These are phyloP conservation scores for Drosophila niveifrons DNA, from an alignment of 2,888 invertebrate genomes.

Conservation along the genomic window DNA sequence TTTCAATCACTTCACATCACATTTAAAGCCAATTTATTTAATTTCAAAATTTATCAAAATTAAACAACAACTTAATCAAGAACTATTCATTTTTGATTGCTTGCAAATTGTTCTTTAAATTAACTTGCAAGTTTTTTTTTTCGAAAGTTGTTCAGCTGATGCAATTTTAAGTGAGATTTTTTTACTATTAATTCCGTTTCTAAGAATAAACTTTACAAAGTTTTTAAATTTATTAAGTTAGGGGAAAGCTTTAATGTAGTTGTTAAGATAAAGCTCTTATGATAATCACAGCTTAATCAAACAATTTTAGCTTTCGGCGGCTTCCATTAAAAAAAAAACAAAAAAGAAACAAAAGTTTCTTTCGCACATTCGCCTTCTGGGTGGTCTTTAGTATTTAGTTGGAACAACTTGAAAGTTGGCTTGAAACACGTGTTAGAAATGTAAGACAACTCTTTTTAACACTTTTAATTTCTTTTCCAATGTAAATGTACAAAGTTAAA, in stretches of 20 bases:
- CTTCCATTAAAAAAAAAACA: not conserved
- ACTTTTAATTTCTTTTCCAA: not conserved
- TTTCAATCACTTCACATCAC: conserved; percentile 12
- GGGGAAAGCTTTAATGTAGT: too few relatives aligned
- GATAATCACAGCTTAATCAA: not conserved
- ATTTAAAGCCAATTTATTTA: conserved; percentile 33
- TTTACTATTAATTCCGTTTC: not conserved
- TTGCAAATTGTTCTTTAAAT: not conserved
- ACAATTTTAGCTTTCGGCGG: not conserved
- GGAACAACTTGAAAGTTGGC: not conserved
- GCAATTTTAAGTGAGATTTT: not conserved
- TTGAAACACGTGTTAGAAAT: not conserved
- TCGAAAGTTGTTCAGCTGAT: conserved; percentile 4
- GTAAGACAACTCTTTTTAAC: conserved; percentile 4
- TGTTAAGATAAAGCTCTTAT: too few relatives aligned
- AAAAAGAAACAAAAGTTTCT: too few relatives aligned
- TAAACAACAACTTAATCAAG: conserved; percentile 17
- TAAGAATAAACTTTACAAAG: too few relatives aligned
- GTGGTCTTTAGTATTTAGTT: not conserved
- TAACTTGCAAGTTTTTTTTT: not conserved
- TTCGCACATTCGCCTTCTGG: not conserved
- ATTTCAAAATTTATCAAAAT: not conserved
- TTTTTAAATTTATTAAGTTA: too few relatives aligned
- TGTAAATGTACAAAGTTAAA: not conserved
- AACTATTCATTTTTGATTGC: conserved; percentile 21